A percentile compares a stretch with the other conserved stretches of the same genome.
Conservation (phyloP, 2,113 vertebrate genomes). For the Smithornis capensis region DNA sequence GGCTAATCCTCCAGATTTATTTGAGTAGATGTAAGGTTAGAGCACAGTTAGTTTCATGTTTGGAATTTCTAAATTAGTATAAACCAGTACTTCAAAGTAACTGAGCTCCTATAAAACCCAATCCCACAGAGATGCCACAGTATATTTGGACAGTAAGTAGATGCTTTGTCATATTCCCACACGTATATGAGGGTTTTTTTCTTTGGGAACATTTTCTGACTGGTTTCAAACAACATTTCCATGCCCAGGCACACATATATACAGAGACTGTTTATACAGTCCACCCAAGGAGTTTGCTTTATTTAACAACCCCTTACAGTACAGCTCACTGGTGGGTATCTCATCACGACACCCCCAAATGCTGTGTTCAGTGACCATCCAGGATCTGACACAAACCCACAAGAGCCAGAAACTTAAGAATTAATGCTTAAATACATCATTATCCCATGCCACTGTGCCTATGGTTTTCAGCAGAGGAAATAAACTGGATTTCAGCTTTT, state of each 20-base stretch:
- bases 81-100: slow-evolving; percentile 64
- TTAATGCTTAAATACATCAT: slow-evolving; percentile 12
- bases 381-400: slow-evolving; percentile 57
- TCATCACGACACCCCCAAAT: slow-evolving; percentile 43
- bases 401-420: slow-evolving; percentile 47
- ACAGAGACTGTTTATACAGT: slow-evolving; percentile 41
- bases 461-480: background rate
- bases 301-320: slow-evolving; percentile 23
- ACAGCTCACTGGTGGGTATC: slow-evolving; percentile 40
- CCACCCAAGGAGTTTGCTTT: slow-evolving; percentile 19
- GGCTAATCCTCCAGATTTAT: slow-evolving; percentile 43
- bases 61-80: slow-evolving; percentile 62
- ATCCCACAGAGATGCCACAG: slow-evolving; percentile 22
- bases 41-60: slow-evolving; percentile 51
- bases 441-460: background rate
- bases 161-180: slow-evolving; percentile 63
- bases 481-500: background rate
- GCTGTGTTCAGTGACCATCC: background rate
- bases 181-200: slow-evolving; percentile 25
- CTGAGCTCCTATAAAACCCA: slow-evolving; percentile 44
- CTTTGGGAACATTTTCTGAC: slow-evolving; percentile 55
- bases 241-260: slow-evolving; percentile 25
- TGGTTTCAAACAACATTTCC: slow-evolving; percentile 41
- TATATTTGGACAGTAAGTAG: slow-evolving; percentile 60
- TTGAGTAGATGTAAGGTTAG: slow-evolving; percentile 31